These are phyloP conservation scores for Neodontobutis hainanensis DNA, from an alignment of 2,113 vertebrate species.

Conservation along the genomic window DNA sequence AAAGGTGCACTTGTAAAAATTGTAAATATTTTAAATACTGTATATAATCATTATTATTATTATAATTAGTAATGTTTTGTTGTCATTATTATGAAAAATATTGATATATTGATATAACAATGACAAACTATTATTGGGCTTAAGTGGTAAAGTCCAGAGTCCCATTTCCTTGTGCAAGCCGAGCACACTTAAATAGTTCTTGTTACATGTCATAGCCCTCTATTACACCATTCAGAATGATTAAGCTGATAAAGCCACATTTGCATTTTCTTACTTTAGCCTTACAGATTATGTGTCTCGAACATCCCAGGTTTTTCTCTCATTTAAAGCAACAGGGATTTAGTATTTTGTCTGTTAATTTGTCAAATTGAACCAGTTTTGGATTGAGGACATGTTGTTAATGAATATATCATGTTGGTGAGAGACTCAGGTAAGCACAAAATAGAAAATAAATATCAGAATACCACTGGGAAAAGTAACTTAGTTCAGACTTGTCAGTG, in stretches of 20 bases:
- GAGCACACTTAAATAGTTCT: too few species aligned
- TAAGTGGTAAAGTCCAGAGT: too few species aligned
- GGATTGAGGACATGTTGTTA: neutral
- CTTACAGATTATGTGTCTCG: neutral
- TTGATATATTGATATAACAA: too few species aligned
- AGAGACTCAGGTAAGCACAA: slow-evolving; percentile 1
- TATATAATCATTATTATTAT: too few species aligned
- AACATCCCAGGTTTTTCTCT: neutral
- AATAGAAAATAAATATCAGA: neutral
- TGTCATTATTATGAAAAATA: too few species aligned
- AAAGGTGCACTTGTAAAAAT: too few species aligned
- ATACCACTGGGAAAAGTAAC: neutral
- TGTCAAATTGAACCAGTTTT: neutral
- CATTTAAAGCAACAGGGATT: neutral
- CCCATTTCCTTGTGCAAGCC: too few species aligned
- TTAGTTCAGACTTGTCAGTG: neutral
- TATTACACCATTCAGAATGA: too few species aligned
- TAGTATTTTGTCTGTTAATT: neutral
- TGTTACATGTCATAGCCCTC: too few species aligned
- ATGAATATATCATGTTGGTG: neutral
- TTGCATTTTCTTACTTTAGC: neutral
- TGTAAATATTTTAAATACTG: too few species aligned
- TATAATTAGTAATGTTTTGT: too few species aligned
- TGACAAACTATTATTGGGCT: too few species aligned
- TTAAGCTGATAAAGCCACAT: neutral